Percentiles rank a stretch among this genome's conserved stretches.
phyloP scores from a whole-genome alignment of 2,113 vertebrate genomes.

The Pholis gunnellus region DNA sequence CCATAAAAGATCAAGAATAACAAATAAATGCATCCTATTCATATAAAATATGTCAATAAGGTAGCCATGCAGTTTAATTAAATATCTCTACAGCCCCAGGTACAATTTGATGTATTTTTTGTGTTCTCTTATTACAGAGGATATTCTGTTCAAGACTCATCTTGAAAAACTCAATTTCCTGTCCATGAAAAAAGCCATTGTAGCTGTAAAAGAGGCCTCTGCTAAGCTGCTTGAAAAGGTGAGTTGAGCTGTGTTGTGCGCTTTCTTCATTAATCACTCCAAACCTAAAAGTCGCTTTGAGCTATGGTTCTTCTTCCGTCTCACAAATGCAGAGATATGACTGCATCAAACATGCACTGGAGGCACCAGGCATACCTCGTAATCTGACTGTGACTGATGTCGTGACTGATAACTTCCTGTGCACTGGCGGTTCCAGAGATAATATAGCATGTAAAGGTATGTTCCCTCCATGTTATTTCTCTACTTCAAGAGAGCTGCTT shows the following conservation, averaged over 20 bases:
- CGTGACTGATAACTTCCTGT: conserved; percentile 83
- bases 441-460: conserved; percentile 78
- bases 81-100: background rate
- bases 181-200: rapidly evolving
- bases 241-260: conserved; percentile 42
- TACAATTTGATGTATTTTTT: background rate
- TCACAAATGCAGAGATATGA: conserved; percentile 58
- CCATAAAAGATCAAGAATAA: background rate
- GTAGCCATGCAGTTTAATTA: background rate
- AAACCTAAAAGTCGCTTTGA: background rate
- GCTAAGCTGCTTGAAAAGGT: conserved; percentile 73
- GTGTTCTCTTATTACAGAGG: conserved; percentile 65
- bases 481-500: background rate
- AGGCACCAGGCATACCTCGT: conserved; percentile 19
- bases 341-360: conserved; percentile 74
- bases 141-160: conserved; percentile 61
- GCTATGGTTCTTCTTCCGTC: background rate
- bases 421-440: conserved; percentile 77
- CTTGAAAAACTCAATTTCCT: conserved; percentile 74
- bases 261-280: background rate
- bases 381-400: conserved; percentile 33
- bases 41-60: background rate
- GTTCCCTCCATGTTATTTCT: background rate
- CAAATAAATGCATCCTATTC: background rate
- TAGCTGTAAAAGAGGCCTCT: conserved; percentile 27